Evolutionary conservation across 30 jellyfish, hydroid and myxozoan species (phyloP), one percentile per base, ranked within the genome.

Genomic region (Aurelia sp.): DNA sequence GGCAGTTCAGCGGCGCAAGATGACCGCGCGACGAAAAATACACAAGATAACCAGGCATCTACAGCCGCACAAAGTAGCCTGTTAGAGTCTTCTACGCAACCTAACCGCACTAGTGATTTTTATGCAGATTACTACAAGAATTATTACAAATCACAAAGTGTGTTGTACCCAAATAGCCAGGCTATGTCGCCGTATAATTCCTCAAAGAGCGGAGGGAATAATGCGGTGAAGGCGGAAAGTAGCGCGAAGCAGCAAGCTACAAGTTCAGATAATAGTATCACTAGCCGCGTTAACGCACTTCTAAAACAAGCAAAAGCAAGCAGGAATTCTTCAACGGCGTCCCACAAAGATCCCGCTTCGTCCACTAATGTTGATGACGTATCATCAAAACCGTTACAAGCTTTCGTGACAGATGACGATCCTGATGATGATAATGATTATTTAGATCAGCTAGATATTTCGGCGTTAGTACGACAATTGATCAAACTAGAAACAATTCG

Each of bases 391-490:
- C 67, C n/a, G 2, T 44, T 61, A 78, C 35, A 70, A 23, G 31
- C 79, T 15, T 65, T 55, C 51, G 89, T 23, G 9, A 18, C 76
- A 0, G 77, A 64, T 52, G 89, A 78, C 1, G 79, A 62, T 30
- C 68, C 68, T 35, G 81, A 64, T 55, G 73, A 48, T 81, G 93
- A 84, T 61, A 86, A 84, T 51, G 93, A 84, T 27, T 73, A 84
- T 57, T 40, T 84, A 11, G 93, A 84, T 37, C 79, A 63, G 7
- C 51, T 87, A 33, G 96, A 87, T 80, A 87, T 87, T 69, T 23
- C 90, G 47, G 83, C 96, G 50, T 78, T 87, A 74, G 89, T 87
- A 1, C 89, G 91, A 30, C 86, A 87, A 47, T 76, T 87, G 82
- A 74, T 87, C 51, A 87, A 87, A n/a, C 91, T 87, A 23, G 90